Percentiles rank a stretch among this genome's conserved stretches.
phyloP scores from a whole-genome alignment of 2,113 vertebrate species.

The Phyllostomus discolor region DNA sequence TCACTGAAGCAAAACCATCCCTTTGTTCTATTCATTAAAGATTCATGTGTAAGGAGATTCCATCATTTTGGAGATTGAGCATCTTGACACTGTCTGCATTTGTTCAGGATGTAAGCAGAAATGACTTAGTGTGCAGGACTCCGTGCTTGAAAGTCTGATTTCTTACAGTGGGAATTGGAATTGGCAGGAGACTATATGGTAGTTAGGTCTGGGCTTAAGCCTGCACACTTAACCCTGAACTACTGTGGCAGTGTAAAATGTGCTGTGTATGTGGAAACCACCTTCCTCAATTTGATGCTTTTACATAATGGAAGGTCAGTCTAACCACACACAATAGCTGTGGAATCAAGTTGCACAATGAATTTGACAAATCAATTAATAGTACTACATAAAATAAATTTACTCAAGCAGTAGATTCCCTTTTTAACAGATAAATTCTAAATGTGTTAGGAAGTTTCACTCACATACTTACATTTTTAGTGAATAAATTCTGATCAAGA shows the following conservation, averaged over 20 bases:
- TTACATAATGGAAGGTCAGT: background rate
- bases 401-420: background rate
- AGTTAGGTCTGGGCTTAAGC: background rate
- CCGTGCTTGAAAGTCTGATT: background rate
- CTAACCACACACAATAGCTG: conserved; percentile 49
- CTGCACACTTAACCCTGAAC: background rate
- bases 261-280: conserved; percentile 5
- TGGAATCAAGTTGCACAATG: conserved; percentile 10
- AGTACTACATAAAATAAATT: conserved; percentile 31
- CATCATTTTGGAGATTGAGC: background rate
- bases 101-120: background rate
- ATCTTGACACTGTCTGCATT: background rate
- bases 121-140: background rate
- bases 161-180: background rate
- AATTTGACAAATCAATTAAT: background rate
- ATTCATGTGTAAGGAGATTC: background rate
- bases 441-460: background rate
- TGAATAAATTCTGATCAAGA: background rate
- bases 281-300: conserved; percentile 38
- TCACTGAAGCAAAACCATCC: background rate
- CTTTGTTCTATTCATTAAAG: background rate
- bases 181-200: background rate
- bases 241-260: background rate
- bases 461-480: background rate
- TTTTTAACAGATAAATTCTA: background rate